Base-by-base conservation (phyloP, 2,797 vertebrate genomes). In the Neolamprologus multifasciatus region DNA sequence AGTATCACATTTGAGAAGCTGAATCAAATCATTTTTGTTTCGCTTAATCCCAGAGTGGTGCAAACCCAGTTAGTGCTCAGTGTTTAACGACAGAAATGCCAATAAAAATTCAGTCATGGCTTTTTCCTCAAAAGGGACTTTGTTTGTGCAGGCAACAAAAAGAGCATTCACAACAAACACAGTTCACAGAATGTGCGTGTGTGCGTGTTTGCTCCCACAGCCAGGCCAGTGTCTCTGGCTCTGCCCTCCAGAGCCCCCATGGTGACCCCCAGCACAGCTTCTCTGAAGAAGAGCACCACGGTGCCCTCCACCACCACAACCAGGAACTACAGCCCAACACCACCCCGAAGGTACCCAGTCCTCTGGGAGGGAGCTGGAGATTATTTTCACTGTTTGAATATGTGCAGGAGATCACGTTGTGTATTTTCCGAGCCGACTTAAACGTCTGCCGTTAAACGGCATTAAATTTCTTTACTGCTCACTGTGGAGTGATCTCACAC, bases 201-300 rank as follows among this genome's bases (percentile, higher is more conserved):
- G 5, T 59, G 17, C 80, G 64, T 64, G 36, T 85, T 57, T 88
- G 93, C 77, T 91, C 80, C 92, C 91, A 45, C 95, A 98, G 97
- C 96, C 84, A 97, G 97, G 92, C 98, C 98, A 0, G 94, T 97
- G 91, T 97, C 97, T 84, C 97, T 97, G 93, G 96, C 97, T 71
- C 92, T 98, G 95, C 96, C 98, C 85, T 90, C 97, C 90, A 97
- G 97, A 93, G 94, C 95, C 17, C 93, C 97, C 80, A 92, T 89
- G 85, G 55, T 96, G 92, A 94, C 95, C 92, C 95, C 97, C 36
- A 96, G 96, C 87, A 88, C 96, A 8, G 95, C 97, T 86, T 88
- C 97, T 92, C 95, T 97, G 96, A 99, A 97, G 97, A 99, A 98
- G 96, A 96, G 97, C 93, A 95, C 95, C 77, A 95, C 98, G 80